phyloP scores from a whole-genome alignment of 2,797 vertebrate genomes.

The Lithobates pipiens region DNA sequence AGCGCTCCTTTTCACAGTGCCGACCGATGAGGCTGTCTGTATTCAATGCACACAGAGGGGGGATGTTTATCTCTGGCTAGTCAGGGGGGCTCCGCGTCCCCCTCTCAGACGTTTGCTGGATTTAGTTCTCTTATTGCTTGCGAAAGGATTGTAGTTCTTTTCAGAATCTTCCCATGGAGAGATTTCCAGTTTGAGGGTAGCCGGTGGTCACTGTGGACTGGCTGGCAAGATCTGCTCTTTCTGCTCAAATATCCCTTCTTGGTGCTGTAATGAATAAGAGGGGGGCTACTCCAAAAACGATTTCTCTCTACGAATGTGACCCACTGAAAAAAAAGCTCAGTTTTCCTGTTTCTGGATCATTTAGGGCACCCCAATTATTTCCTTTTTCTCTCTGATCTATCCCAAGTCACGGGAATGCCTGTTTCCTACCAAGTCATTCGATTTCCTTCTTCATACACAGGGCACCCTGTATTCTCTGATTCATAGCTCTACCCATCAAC shows the following conservation, averaged over 20 bases:
- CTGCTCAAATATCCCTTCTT: neutral
- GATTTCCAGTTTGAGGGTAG: neutral
- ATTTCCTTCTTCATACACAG: constrained; percentile 32
- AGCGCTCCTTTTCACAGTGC: neutral
- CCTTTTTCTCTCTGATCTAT: neutral
- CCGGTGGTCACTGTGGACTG: neutral
- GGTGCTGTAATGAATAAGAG: neutral
- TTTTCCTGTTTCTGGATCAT: neutral
- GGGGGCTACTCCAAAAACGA: neutral
- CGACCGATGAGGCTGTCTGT: neutral
- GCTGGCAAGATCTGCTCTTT: neutral
- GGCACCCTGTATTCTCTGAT: neutral
- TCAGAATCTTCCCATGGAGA: neutral
- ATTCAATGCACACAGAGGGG: neutral
- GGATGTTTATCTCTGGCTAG: constrained; percentile 1
- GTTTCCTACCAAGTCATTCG: neutral
- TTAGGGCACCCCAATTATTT: no score
- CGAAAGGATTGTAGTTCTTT: constrained; percentile 26
- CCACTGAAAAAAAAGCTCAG: neutral
- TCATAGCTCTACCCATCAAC: neutral
- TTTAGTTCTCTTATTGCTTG: neutral
- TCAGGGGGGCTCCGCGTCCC: neutral
- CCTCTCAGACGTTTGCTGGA: no score
- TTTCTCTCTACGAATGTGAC: neutral
- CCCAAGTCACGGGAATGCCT: neutral